Base-by-base conservation (phyloP, 2,113 vertebrate genomes). In the Toxotes chatareus region DNA sequence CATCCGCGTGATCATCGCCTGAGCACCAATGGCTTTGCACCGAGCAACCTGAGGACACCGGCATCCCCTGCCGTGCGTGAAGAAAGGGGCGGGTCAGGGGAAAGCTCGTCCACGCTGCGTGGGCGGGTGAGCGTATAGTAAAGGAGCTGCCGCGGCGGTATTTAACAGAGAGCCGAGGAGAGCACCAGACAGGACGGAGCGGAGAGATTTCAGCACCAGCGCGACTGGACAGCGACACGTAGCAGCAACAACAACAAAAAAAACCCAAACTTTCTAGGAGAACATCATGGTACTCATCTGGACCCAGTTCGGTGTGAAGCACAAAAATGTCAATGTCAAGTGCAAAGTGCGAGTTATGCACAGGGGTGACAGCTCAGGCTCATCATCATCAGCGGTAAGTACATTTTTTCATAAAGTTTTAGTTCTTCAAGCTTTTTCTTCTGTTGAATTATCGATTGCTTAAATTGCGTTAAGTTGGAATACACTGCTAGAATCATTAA, bases 261-360 rank as follows among this genome's bases (percentile, higher is more conserved):
- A 32, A 36, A 74, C 13, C 23, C n/a, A n/a, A 68, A 17, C 73
- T 66, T 12, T 2, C 49, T 27, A 56, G 16, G 32, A 2, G 0
- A 59, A 19, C 69, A 66, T 17, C 88, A 95, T 95, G 95, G 95
- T 95, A 92, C 94, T 95, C 38, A 95, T 95, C 88, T 95, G 95
- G 95, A 95, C 95, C 1, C 95, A 95, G 91, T 95, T 95, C 66
- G 95, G 95, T 61, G 86, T 95, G 13, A 95, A 95, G 85, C 84
- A 93, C 84, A 95, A 95, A 91, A 95, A 95, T 84, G 95, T 93
- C 82, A 95, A 95, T 72, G 95, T 95, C 68, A 95, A 94, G 88
- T 95, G 94, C 88, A 95, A 95, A 90, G 95, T 95, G 72, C 93
- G 94, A 16, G 93, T 94, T 2, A 93, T 95, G 92, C 94, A 95